A percentile compares a stretch with the other conserved stretches of the same genome.
phyloP scores from a whole-genome alignment of 2,113 vertebrate genomes.

The Dendropsophus ebraccatus region DNA sequence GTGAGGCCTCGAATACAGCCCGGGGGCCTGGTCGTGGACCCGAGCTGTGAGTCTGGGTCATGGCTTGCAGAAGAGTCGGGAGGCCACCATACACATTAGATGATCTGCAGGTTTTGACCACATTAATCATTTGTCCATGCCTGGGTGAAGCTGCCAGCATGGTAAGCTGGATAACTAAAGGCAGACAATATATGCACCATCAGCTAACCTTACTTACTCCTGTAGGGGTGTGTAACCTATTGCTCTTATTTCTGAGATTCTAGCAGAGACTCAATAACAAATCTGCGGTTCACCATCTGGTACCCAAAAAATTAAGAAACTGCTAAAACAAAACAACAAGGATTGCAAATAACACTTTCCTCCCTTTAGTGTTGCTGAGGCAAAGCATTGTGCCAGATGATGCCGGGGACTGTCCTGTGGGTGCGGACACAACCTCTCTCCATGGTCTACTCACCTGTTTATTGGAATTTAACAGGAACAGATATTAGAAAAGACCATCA shows the following conservation, averaged over 20 bases:
- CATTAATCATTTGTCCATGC: too few species aligned
- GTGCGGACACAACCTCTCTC: not conserved
- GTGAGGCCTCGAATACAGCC: too few species aligned
- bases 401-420: not conserved
- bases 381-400: not conserved
- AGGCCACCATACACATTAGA: too few species aligned
- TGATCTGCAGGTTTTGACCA: too few species aligned
- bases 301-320: not conserved
- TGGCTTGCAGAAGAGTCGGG: too few species aligned
- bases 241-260: not conserved
- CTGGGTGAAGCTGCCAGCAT: too few species aligned
- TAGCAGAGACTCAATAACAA: not conserved
- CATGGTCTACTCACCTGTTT: too few species aligned
- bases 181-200: not conserved
- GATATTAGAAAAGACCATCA: too few species aligned
- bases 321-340: not conserved
- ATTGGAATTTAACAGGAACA: too few species aligned
- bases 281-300: not conserved
- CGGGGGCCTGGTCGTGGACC: too few species aligned
- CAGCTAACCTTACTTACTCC: not conserved
- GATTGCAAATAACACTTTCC: not conserved
- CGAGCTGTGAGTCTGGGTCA: too few species aligned
- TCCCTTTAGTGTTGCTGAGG: not conserved
- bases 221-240: not conserved
- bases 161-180: not conserved